Conservation (phyloP, 2,113 vertebrate genomes). For the Thryonomys swinderianus region DNA sequence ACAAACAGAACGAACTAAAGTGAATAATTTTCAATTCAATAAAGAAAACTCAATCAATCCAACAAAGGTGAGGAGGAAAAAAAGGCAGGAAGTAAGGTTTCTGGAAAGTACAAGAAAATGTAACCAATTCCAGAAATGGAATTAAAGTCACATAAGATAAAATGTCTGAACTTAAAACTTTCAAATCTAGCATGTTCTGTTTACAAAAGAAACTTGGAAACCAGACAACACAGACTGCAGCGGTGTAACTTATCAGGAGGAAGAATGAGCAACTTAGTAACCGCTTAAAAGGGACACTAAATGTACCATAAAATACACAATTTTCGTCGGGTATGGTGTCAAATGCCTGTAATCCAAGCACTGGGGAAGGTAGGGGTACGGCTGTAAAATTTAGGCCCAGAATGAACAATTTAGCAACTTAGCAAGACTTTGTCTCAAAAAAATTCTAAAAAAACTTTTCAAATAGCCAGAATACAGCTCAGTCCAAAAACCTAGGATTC, state of each 20-base stretch:
- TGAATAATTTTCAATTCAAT: conserved; percentile 17
- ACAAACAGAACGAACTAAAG: not conserved
- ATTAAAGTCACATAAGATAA: not conserved
- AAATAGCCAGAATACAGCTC: not conserved
- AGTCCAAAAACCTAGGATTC: not conserved
- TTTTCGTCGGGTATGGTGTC: not conserved
- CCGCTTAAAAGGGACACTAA: not conserved
- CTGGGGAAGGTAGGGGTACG: not conserved
- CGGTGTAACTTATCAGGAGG: not conserved
- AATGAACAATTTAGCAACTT: not conserved
- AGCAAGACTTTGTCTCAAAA: not conserved
- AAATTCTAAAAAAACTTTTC: not conserved
- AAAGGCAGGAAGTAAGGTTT: not conserved
- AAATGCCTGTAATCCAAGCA: not conserved
- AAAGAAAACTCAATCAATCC: not conserved
- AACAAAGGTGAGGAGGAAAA: conserved; percentile 16
- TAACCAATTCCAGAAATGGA: not conserved
- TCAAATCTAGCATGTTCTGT: conserved; percentile 13
- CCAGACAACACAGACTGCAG: not conserved
- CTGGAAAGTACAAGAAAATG: not conserved
- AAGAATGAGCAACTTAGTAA: not conserved
- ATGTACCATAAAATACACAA: not conserved
- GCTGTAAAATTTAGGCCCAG: not conserved
- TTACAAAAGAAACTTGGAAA: conserved; percentile 37
- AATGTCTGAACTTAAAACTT: conserved; percentile 2